Base-by-base conservation (phyloP, 1,140 invertebrate genomes). In the Tetramorium parvispinum region DNA sequence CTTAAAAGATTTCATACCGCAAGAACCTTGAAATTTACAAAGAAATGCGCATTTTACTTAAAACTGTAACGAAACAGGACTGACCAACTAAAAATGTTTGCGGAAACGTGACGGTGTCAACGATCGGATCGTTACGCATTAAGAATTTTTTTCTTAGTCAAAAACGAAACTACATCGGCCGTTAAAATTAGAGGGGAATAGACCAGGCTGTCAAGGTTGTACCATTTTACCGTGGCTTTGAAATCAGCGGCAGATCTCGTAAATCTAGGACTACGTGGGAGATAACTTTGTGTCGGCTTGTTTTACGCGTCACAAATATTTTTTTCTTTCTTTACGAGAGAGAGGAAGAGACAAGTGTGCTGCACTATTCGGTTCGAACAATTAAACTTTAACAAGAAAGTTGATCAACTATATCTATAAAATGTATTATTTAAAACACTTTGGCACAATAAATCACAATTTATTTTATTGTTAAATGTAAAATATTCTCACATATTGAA, bases 181-280 rank as follows among this genome's bases (percentile, higher is more conserved):
- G 51, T 71, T 66, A 49, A 59, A 92, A 88, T 87, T 91, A 88
- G 89, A 85, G 59, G 59, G 57, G 75, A 86, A 86, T 87, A 57
- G 78, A 61, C 57, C 75, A 82, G n/a, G 63, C 78, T 43, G 53
- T 68, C 87, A 90, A 82, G 83, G 86, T 65, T 77, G 66, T 65
- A 49, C 81, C 88, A 92, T 91, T 92, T 89, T 85, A 77, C 63
- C 86, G 51, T 83, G 66, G 79, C 88, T 88, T 71, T 89, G 89
- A 87, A 93, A 93, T 92, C 87, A 92, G 93, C 91, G 83, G 87
- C 63, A 78, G 66, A 76, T 68, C 40, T 92, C 92, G 91, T 93
- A 93, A 93, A 93, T 93, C 85, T 92, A 71, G 71, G 83, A 87
- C 89, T 89, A 73, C 87, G 49, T 86, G 71, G 91, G 88, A 86